A percentile compares a stretch with the other conserved stretches of the same genome.
Evolutionary conservation across 2,113 vertebrate species (phyloP).

Genomic region (Isichthys henryi): DNA sequence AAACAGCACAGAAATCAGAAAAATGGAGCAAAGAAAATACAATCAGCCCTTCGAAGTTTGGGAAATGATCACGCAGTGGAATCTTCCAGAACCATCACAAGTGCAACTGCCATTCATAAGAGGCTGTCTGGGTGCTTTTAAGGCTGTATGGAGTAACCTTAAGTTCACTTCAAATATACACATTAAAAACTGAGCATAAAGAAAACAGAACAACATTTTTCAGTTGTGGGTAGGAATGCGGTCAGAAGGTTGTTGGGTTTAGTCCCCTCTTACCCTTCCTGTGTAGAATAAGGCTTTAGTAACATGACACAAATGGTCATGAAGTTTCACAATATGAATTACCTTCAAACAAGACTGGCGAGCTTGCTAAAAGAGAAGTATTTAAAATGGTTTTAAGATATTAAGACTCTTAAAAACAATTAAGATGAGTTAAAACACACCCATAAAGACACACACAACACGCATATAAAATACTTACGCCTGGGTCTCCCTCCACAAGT

Average conservation of each 20-base stretch:
- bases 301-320: neutral
- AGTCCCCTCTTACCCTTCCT: neutral
- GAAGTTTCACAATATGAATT: neutral
- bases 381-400: neutral
- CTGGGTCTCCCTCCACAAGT: conserved; percentile 60
- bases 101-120: neutral
- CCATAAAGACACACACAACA: neutral
- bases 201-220: neutral
- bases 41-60: neutral
- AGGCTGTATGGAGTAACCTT: neutral
- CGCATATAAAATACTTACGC: conserved; percentile 52
- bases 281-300: neutral
- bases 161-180: neutral
- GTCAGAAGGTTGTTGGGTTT: neutral
- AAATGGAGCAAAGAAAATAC: neutral
- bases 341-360: neutral
- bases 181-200: neutral
- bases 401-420: neutral
- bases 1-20: neutral
- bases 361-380: neutral
- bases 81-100: neutral
- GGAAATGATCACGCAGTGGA: neutral
- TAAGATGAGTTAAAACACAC: neutral
- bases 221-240: neutral
- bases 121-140: neutral